Conservation (phyloP, 2,113 vertebrate genomes). For the Cyprichromis sp. region DNA sequence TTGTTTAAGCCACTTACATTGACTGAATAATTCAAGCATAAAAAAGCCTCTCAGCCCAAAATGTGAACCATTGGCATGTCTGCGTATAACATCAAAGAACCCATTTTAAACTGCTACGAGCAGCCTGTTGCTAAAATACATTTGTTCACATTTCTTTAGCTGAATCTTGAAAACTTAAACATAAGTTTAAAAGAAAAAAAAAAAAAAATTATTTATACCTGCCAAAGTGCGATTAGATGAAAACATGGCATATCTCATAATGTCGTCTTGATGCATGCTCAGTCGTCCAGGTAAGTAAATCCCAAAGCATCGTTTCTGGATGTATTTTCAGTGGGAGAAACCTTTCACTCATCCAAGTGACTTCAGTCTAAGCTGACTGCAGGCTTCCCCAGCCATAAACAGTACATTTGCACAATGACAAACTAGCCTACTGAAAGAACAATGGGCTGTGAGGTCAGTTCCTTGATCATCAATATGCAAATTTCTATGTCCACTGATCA, state of each 20-base stretch:
- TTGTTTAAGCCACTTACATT: neutral
- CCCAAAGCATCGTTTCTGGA: neutral
- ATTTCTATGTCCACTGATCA: neutral
- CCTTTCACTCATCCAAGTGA: neutral
- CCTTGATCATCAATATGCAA: neutral
- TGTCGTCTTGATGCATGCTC: neutral
- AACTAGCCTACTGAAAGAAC: neutral
- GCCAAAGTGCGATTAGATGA: neutral
- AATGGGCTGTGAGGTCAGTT: neutral
- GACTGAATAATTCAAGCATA: neutral
- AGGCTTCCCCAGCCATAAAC: neutral
- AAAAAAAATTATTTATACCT: neutral
- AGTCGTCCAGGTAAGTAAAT: neutral
- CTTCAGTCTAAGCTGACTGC: neutral
- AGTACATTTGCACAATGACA: neutral
- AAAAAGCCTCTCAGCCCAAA: neutral
- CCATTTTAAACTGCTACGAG: neutral
- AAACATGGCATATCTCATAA: neutral
- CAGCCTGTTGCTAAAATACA: neutral
- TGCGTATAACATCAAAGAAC: neutral
- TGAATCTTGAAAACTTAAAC: neutral
- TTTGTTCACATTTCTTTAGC: neutral
- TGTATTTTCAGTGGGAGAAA: neutral
- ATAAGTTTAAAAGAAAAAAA: neutral
- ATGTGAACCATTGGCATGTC: fast-evolving